phyloP scores from a whole-genome alignment of 1,140 invertebrate genomes.

The Rhagoletis pomonella region DNA sequence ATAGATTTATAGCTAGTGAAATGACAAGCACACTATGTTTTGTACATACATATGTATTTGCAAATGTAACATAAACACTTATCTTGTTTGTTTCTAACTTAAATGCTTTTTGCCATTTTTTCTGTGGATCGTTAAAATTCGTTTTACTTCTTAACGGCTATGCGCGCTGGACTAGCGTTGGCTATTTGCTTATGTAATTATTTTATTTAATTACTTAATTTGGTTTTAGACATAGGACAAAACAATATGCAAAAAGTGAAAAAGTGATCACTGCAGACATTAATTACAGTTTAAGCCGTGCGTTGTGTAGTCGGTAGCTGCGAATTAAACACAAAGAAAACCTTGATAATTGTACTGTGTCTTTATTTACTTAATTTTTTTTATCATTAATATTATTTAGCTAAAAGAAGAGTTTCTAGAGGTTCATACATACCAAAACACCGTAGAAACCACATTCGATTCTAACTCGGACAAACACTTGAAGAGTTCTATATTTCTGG shows the following conservation, averaged over 20 bases:
- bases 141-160: not conserved
- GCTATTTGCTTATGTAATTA: not conserved
- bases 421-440: too few relatives aligned
- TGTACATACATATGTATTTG: not conserved
- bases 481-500: too few relatives aligned
- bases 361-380: too few relatives aligned
- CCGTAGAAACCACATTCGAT: too few relatives aligned
- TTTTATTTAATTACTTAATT: constrained; percentile 1
- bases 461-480: too few relatives aligned
- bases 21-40: not conserved
- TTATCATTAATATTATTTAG: too few relatives aligned
- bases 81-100: not conserved
- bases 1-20: not conserved
- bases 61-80: not conserved
- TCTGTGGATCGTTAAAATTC: not conserved
- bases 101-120: not conserved
- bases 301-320: too few relatives aligned
- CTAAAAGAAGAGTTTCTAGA: too few relatives aligned
- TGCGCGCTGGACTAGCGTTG: not conserved
- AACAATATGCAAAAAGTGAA: not conserved
- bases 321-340: too few relatives aligned
- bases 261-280: too few relatives aligned
- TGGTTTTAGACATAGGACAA: not conserved
- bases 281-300: too few relatives aligned
- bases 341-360: too few relatives aligned